These are phyloP conservation scores for Pantala flavescens DNA, from an alignment of 1,140 invertebrate species.

Conservation along the genomic window DNA sequence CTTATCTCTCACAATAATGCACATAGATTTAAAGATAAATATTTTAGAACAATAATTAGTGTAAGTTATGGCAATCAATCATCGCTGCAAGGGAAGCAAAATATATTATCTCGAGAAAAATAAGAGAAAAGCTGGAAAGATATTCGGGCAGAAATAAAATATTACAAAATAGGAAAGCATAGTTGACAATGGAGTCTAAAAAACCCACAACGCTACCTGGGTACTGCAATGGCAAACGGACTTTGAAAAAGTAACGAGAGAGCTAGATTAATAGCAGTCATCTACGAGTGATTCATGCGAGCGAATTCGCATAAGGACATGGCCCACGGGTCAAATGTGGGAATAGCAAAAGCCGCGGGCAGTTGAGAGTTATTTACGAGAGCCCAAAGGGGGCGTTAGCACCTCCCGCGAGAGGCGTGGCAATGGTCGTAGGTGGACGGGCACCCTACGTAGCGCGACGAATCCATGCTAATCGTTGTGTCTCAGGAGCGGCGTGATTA, in stretches of 20 bases:
- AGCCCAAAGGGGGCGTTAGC: not conserved
- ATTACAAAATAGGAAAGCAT: too few species aligned
- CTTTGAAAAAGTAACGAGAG: not conserved
- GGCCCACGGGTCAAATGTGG: too few species aligned
- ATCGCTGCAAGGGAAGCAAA: too few species aligned
- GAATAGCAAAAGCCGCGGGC: not conserved
- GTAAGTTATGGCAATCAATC: too few species aligned
- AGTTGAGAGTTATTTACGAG: not conserved
- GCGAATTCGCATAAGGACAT: not conserved
- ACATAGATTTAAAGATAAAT: too few species aligned
- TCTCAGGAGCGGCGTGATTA: not conserved
- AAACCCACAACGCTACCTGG: too few species aligned
- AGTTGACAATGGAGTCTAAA: too few species aligned
- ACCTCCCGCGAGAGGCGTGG: not conserved
- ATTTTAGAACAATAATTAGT: too few species aligned
- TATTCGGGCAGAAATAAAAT: too few species aligned
- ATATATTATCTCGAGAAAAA: too few species aligned
- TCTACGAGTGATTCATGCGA: not conserved
- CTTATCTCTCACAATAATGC: too few species aligned
- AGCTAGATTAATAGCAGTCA: not conserved
- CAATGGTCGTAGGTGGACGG: not conserved
- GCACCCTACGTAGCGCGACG: not conserved
- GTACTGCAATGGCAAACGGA: not conserved
- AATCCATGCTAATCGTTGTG: slow-evolving; percentile 6
- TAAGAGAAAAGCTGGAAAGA: too few species aligned